Percentiles rank a stretch among this genome's conserved stretches.
phyloP scores from a whole-genome alignment of 2,797 vertebrate genomes.

The Urocyon cinereoargenteus region DNA sequence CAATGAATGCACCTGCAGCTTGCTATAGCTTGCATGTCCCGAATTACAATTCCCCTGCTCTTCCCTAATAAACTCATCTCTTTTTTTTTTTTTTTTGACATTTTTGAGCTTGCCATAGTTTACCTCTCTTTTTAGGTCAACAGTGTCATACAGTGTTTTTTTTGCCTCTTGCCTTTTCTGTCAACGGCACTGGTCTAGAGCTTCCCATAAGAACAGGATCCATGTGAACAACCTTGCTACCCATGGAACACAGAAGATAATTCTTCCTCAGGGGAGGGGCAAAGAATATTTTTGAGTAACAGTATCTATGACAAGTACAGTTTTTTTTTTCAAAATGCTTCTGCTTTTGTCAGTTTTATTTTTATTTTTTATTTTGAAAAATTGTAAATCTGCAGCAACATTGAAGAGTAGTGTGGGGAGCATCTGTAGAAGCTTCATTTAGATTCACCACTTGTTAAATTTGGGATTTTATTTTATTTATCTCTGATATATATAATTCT shows the following conservation, averaged over 20 bases:
- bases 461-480: not conserved
- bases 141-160: not conserved
- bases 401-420: not conserved
- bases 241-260: not conserved
- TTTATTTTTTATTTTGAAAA: conserved; percentile 5
- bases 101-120: not conserved
- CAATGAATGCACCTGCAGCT: no score
- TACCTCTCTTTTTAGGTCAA: not conserved
- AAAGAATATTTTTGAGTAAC: not conserved
- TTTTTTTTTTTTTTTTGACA: not conserved
- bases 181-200: not conserved
- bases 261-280: not conserved
- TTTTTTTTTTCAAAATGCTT: not conserved
- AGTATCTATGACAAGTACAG: not conserved
- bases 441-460: not conserved
- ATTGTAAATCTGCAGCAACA: not conserved
- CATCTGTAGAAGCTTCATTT: not conserved
- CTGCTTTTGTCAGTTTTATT: not conserved
- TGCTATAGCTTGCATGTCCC: not conserved
- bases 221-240: not conserved
- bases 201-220: not conserved
- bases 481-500: not conserved
- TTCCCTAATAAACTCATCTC: not conserved
- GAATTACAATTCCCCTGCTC: not conserved
- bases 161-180: not conserved